Conservation (phyloP, 1,140 invertebrate species). For the Lasioglossum baleicum region DNA sequence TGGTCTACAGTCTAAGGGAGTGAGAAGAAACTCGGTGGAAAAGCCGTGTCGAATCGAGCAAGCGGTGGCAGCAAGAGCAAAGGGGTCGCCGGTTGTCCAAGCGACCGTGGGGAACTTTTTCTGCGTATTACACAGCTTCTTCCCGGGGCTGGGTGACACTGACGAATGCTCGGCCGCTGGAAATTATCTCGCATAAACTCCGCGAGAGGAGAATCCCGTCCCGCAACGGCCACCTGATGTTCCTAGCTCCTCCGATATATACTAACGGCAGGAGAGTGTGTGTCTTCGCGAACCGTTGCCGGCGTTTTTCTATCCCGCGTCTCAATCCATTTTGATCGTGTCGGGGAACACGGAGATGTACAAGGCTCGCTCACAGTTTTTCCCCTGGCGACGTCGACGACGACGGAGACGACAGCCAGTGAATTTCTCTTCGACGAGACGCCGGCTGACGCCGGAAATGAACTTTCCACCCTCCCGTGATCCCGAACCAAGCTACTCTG, state of each 20-base stretch:
- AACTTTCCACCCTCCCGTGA: neutral
- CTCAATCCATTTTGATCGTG: conserved; percentile 56
- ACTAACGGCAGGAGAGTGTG: too few species aligned
- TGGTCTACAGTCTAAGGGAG: neutral
- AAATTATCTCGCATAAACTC: conserved; percentile 57
- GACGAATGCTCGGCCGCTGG: conserved; percentile 49
- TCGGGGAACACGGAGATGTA: neutral
- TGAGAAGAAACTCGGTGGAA: conserved; percentile 26
- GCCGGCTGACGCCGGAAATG: neutral
- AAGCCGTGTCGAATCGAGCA: conserved; percentile 7
- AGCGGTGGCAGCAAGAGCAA: neutral
- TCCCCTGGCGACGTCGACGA: too few species aligned
- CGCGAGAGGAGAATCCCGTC: conserved; percentile 14
- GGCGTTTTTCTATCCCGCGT: conserved; percentile 32
- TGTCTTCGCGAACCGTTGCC: neutral
- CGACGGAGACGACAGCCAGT: conserved; percentile 1
- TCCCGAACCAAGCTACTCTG: neutral
- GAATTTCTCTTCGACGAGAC: conserved; percentile 16
- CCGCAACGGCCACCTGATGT: conserved; percentile 51
- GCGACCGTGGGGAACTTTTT: conserved; percentile 10
- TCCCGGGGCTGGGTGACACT: conserved; percentile 38
- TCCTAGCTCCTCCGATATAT: neutral
- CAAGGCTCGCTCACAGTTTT: conserved; percentile 1
- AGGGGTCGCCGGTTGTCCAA: conserved; percentile 20
- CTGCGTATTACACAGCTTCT: conserved; percentile 37